phyloP scores from a whole-genome alignment of 2,888 invertebrate genomes.

The Scelioninae gen. 2 region DNA sequence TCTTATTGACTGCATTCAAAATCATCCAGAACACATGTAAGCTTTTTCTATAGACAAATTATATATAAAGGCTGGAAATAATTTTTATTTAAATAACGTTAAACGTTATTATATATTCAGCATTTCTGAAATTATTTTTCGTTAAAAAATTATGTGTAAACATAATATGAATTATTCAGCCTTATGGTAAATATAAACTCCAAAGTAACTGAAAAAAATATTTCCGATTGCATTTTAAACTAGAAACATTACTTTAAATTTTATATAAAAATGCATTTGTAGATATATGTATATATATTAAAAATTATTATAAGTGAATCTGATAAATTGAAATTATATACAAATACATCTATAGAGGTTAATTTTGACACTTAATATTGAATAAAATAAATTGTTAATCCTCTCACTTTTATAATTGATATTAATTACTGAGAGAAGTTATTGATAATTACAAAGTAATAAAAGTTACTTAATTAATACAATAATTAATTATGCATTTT shows the following conservation, averaged over 20 bases:
- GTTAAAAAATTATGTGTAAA: background rate
- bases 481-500: background rate
- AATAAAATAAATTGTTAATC: too few relatives aligned
- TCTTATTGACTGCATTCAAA: constrained; percentile 93
- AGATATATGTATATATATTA: constrained; percentile 39
- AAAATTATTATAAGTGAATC: constrained; percentile 2
- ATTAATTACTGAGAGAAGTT: too few relatives aligned
- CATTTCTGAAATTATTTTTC: background rate
- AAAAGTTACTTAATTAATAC: too few relatives aligned
- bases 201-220: constrained; percentile 4
- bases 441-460: too few relatives aligned
- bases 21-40: constrained; percentile 99
- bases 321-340: background rate
- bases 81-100: constrained; percentile 5
- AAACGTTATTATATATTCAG: background rate
- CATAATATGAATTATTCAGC: background rate
- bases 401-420: too few relatives aligned
- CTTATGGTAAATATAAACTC: constrained; percentile 4
- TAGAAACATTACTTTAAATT: constrained; percentile 1
- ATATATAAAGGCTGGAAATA: constrained; percentile 24
- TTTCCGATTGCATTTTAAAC: constrained; percentile 24
- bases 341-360: too few relatives aligned
- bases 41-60: constrained; percentile 70
- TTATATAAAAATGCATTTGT: constrained; percentile 24
- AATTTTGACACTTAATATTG: too few relatives aligned